Percentiles rank a stretch among this genome's conserved stretches.
Conservation (phyloP, 2,888 invertebrate species). For the Halictus quadricinctus region DNA sequence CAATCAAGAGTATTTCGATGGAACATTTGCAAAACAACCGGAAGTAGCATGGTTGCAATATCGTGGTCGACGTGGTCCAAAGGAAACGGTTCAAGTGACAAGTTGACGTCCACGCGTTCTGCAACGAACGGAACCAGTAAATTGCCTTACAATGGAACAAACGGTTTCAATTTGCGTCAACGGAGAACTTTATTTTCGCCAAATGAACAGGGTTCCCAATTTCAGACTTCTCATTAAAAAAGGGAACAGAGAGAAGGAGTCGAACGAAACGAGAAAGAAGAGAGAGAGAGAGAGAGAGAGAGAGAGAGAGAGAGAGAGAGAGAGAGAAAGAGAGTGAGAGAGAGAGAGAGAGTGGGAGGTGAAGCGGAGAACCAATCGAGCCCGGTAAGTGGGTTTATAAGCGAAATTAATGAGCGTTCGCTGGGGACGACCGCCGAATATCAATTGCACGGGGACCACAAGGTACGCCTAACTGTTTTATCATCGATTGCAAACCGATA, state of each 20-base stretch:
- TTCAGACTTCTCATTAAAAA: background rate
- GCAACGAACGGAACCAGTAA: slow-evolving; percentile 2
- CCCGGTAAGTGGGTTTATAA: background rate
- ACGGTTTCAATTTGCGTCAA: slow-evolving; percentile 26
- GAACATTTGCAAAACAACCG: background rate
- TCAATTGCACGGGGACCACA: slow-evolving; percentile 5
- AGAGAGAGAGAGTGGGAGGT: background rate
- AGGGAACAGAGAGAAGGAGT: background rate
- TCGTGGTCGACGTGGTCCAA: background rate
- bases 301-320: background rate
- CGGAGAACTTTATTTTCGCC: slow-evolving; percentile 11
- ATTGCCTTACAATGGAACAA: slow-evolving; percentile 29
- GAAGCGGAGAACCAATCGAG: background rate
- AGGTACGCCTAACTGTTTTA: slow-evolving; percentile 39
- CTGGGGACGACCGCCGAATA: slow-evolving; percentile 14
- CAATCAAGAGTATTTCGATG: background rate
- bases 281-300: background rate
- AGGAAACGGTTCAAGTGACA: background rate
- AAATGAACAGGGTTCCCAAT: slow-evolving; percentile 1
- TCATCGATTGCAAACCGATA: slow-evolving; percentile 38
- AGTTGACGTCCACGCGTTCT: background rate
- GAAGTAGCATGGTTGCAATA: background rate
- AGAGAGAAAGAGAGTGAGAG: background rate
- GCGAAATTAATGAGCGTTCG: slow-evolving; percentile 16
- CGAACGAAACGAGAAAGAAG: background rate